Evolutionary conservation across 1,140 invertebrate species (phyloP), one percentile per base, ranked within the genome.

Genomic region (Drosophila malerkotliana): DNA sequence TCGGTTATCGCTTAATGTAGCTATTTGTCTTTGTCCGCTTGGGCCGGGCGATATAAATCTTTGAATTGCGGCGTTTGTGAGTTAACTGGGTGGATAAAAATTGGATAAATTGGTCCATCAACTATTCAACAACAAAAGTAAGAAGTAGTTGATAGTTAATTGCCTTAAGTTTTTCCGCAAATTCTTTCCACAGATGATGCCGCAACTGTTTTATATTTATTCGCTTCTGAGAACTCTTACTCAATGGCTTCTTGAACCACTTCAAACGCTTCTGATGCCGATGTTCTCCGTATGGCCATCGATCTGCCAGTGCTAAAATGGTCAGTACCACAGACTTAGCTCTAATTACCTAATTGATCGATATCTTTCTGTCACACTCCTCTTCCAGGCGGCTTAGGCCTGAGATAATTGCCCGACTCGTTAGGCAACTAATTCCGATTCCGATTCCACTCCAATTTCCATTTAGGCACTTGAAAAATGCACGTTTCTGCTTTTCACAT

Each of bases 401-500:
- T 37, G 32, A 24, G 59, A 83, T 79, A 79, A 83, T 79, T 83
- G 71, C 55, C 45, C 24, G 44, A 53, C 81, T 84, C 78, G 80
- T 84, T 84, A 80, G 77, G 37, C 77, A 75, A 72, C 80, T 80
- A 85, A 84, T 80, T 85, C 81, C 80, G 80, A 84, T 80, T 85
- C 81, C 80, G 80, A 84, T 80, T 85, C 81, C 80, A 80, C 81
- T 85, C 80, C 32, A 62, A 85, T 84, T 84, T 84, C 80, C 81
- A 84, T 84, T 84, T 77, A 85, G 85, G 72, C 81, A 73, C 80
- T 83, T 83, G 64, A 51, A 63, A 57, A 76, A 72, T 57, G 55
- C 80, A 84, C 72, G 80, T 79, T 83, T 83, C 41, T 84, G 64
- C 74, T 84, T 63, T 74, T 84, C 80, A 72, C 81, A 84, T 79